Conservation (phyloP, 2,888 invertebrate genomes). For the Lasius fuliginosus region DNA sequence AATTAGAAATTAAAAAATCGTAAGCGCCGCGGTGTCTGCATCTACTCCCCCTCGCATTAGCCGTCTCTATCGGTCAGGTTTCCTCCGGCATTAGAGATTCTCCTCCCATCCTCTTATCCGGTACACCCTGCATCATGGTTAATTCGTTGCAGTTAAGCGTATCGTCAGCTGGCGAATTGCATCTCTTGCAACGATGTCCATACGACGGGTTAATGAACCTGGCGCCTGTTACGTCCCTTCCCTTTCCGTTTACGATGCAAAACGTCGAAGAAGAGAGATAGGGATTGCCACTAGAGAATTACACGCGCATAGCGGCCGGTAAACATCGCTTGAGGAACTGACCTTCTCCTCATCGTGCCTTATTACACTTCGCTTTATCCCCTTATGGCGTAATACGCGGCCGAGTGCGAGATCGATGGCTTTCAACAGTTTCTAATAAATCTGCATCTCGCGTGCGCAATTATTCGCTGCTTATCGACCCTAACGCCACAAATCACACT, state of each 20-base stretch:
- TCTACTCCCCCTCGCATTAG: conserved; percentile 38
- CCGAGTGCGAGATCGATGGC: conserved; percentile 37
- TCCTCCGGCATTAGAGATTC: conserved; percentile 23
- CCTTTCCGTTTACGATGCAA: conserved; percentile 65
- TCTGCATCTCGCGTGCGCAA: conserved; percentile 18
- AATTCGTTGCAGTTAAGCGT: conserved; percentile 76
- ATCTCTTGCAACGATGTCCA: conserved; percentile 73
- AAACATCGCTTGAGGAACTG: conserved; percentile 54
- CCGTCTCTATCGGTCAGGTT: conserved; percentile 57
- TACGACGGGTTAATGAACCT: conserved; percentile 73
- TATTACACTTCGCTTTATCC: conserved; percentile 29
- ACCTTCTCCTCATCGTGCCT: conserved; percentile 45
- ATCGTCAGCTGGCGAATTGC: conserved; percentile 84
- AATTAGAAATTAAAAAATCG: conserved; percentile 83
- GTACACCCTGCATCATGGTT: conserved; percentile 63
- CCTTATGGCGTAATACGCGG: conserved; percentile 23
- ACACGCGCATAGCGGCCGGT: conserved; percentile 30
- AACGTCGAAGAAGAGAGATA: conserved; percentile 64
- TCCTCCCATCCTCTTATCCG: conserved; percentile 18
- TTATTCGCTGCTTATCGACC: background rate
- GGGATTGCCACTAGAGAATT: conserved; percentile 49
- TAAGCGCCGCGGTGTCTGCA: conserved; percentile 62
- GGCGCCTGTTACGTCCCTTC: conserved; percentile 52
- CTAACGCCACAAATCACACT: background rate
- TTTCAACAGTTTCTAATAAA: conserved; percentile 44